Evolutionary conservation across 1,140 invertebrate species (phyloP).

Genomic region (Pachyrhynchus sulphureomaculatus): DNA sequence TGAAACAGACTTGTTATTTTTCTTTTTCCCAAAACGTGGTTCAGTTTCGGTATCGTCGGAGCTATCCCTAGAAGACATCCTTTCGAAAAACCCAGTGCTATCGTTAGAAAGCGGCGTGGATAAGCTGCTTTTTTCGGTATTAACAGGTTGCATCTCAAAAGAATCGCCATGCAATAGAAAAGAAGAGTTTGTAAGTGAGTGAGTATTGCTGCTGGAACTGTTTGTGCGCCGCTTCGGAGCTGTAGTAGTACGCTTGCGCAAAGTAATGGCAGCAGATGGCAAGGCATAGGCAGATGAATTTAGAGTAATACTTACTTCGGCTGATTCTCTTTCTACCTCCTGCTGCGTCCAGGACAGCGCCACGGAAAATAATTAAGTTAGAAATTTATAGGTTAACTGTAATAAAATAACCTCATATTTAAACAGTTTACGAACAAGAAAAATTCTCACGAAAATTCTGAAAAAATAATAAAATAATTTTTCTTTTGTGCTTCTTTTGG

Average conservation of each 20-base stretch:
- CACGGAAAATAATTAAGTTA: conserved; percentile 38
- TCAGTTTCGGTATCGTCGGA: conserved; percentile 39
- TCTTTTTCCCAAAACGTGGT: neutral
- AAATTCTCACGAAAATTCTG: too few species aligned
- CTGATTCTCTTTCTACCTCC: conserved; percentile 53
- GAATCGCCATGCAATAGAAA: conserved; percentile 20
- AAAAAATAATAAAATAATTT: too few species aligned
- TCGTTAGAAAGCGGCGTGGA: conserved; percentile 30
- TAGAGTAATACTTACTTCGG: conserved; percentile 57
- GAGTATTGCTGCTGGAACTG: conserved; percentile 3
- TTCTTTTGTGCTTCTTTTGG: too few species aligned
- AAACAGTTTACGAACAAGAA: neutral
- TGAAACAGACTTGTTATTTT: conserved; percentile 21
- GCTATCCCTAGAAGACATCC: conserved; percentile 40
- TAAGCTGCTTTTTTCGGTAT: conserved; percentile 18
- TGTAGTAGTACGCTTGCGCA: conserved; percentile 42
- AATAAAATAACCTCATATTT: conserved; percentile 12
- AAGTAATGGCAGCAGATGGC: conserved; percentile 29
- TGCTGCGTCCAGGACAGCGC: conserved; percentile 50
- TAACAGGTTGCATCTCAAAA: conserved; percentile 32
- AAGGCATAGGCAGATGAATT: conserved; percentile 32
- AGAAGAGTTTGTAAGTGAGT: conserved; percentile 10
- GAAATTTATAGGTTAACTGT: conserved; percentile 6
- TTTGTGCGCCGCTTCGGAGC: conserved; percentile 10
- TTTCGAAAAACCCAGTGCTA: conserved; percentile 35